These are phyloP conservation scores for Coilia nasus DNA, from an alignment of 2,797 vertebrate species.

Conservation along the genomic window DNA sequence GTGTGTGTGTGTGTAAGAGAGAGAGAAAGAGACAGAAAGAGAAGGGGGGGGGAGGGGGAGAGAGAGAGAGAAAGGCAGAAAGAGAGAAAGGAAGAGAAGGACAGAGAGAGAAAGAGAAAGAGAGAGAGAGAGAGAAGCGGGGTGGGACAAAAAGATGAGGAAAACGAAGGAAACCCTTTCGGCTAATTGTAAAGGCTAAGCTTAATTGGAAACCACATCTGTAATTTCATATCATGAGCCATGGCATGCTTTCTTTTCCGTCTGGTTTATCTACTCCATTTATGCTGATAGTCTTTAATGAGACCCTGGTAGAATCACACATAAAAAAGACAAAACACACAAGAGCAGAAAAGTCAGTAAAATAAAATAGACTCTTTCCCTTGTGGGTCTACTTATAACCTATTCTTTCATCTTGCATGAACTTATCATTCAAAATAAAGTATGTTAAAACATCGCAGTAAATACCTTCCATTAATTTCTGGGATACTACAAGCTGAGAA, in stretches of 20 bases:
- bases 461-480: not conserved
- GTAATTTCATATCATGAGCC: conserved; percentile 70
- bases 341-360: conserved; percentile 60
- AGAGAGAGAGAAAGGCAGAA: conserved; percentile 37
- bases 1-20: too few species aligned
- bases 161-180: conserved; percentile 58
- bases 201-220: conserved; percentile 74
- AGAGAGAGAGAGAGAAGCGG: not conserved
- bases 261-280: conserved; percentile 66
- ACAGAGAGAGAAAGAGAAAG: not conserved
- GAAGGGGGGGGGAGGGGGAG: not conserved
- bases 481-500: not conserved
- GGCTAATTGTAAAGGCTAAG: conserved; percentile 70
- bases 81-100: not conserved
- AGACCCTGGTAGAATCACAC: conserved; percentile 65
- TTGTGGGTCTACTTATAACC: not conserved
- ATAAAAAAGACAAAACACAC: conserved; percentile 58
- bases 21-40: too few species aligned
- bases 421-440: not conserved
- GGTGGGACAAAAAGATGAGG: conserved; percentile 46
- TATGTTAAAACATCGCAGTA: not conserved
- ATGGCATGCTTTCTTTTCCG: conserved; percentile 60
- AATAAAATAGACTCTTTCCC: conserved; percentile 46
- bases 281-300: conserved; percentile 74
- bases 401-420: not conserved